Evolutionary conservation across 2,888 invertebrate species (phyloP).

Genomic region (Mechanitis mazaeus): DNA sequence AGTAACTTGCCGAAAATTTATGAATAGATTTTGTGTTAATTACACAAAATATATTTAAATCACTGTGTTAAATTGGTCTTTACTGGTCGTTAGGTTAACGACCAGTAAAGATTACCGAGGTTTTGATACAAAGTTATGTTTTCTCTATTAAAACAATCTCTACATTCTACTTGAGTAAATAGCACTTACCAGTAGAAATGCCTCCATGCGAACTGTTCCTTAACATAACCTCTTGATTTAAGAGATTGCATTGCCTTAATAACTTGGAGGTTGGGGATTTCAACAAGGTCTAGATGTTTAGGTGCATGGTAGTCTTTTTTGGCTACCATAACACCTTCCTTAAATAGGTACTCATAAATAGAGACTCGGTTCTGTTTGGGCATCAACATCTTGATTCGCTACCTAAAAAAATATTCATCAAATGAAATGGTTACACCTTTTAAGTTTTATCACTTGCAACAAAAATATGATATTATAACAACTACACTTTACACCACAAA

Average conservation of each 20-base stretch:
- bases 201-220: conserved; percentile 99
- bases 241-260: conserved; percentile 98
- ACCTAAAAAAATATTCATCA: conserved; percentile 57
- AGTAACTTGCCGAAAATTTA: too few relatives aligned
- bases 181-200: conserved; percentile 94
- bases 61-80: too few relatives aligned
- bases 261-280: conserved; percentile 97
- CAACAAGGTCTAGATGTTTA: conserved; percentile 97
- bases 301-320: conserved; percentile 98
- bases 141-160: too few relatives aligned
- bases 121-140: not conserved
- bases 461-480: conserved; percentile 34
- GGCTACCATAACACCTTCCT: conserved; percentile 99
- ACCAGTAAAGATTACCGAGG: too few relatives aligned
- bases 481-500: conserved; percentile 11
- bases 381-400: conserved; percentile 96
- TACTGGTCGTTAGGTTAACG: too few relatives aligned
- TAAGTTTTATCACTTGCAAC: conserved; percentile 1
- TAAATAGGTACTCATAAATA: conserved; percentile 98
- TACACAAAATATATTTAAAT: too few relatives aligned
- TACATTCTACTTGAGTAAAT: too few relatives aligned
- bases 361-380: conserved; percentile 97
- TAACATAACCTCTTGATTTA: conserved; percentile 97
- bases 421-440: conserved; percentile 41
- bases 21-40: too few relatives aligned